Percentiles rank a stretch among this genome's conserved stretches.
Conservation (phyloP, 2,888 invertebrate genomes). For the Rhodophaea formosa region DNA sequence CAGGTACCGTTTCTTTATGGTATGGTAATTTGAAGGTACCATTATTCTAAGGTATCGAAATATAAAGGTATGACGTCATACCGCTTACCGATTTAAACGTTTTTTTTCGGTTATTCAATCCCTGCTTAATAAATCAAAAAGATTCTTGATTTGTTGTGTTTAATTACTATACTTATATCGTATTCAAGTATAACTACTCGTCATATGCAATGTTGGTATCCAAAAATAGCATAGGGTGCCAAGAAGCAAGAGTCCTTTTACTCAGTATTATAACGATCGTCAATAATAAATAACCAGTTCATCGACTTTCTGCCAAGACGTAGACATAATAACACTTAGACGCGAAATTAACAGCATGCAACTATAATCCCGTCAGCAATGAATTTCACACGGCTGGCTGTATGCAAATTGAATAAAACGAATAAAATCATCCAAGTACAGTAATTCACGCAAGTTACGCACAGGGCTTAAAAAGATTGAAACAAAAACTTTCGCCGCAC, state of each 20-base stretch:
- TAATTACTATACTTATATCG: too few species aligned
- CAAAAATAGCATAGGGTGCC: background rate
- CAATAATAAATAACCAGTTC: conserved; percentile 16
- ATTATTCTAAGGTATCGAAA: too few species aligned
- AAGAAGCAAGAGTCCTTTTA: conserved; percentile 12
- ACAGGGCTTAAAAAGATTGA: conserved; percentile 23
- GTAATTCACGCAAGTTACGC: conserved; percentile 4
- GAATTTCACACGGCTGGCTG: background rate
- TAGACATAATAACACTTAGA: conserved; percentile 16
- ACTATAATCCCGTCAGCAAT: background rate
- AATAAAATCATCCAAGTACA: background rate
- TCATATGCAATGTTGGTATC: background rate
- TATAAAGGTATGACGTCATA: too few species aligned
- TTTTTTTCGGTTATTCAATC: too few species aligned
- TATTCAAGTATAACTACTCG: too few species aligned
- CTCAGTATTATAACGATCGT: conserved; percentile 16
- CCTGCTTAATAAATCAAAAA: too few species aligned
- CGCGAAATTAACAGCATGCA: conserved; percentile 10
- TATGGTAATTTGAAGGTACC: too few species aligned
- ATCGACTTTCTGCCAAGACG: conserved; percentile 3
- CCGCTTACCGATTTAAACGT: too few species aligned
- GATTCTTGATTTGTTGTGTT: too few species aligned
- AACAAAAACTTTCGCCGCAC: conserved; percentile 37
- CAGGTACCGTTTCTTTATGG: too few species aligned
- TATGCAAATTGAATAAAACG: conserved; percentile 6